A percentile compares a stretch with the other conserved stretches of the same genome.
Conservation (phyloP, 2,888 invertebrate genomes). For the Chrysolina oricalcia region DNA sequence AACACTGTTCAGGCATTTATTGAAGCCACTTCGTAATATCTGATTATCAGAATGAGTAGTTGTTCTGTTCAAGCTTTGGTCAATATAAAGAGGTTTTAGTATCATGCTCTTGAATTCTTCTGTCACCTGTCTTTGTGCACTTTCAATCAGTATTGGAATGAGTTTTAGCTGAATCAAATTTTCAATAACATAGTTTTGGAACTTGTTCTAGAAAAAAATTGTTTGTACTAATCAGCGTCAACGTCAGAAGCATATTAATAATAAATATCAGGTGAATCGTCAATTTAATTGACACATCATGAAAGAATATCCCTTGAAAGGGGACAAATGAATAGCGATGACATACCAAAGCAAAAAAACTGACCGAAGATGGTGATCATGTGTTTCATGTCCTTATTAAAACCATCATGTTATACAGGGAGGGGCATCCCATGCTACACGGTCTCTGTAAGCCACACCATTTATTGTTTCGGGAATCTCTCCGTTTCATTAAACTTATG, state of each 20-base stretch:
- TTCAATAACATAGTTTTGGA: constrained; percentile 68
- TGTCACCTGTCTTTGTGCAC: constrained; percentile 68
- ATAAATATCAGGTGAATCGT: not conserved
- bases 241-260: not conserved
- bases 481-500: too few species aligned
- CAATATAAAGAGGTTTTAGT: constrained; percentile 72
- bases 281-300: too few species aligned
- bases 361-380: too few species aligned
- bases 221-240: not conserved
- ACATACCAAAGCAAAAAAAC: too few species aligned
- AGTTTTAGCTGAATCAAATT: constrained; percentile 73
- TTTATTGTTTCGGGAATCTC: too few species aligned
- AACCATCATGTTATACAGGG: too few species aligned
- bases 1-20: constrained; percentile 76
- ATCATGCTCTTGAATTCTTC: constrained; percentile 74
- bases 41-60: constrained; percentile 45
- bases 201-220: constrained; percentile 58
- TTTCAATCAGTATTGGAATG: constrained; percentile 68
- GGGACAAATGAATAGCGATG: too few species aligned
- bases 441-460: too few species aligned
- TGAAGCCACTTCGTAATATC: constrained; percentile 73
- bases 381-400: too few species aligned
- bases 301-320: too few species aligned
- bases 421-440: too few species aligned
- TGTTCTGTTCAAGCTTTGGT: constrained; percentile 61